Percentiles rank a stretch among this genome's conserved stretches.
Conservation (phyloP, 2,797 vertebrate genomes). For the Gallinago nigripennis region DNA sequence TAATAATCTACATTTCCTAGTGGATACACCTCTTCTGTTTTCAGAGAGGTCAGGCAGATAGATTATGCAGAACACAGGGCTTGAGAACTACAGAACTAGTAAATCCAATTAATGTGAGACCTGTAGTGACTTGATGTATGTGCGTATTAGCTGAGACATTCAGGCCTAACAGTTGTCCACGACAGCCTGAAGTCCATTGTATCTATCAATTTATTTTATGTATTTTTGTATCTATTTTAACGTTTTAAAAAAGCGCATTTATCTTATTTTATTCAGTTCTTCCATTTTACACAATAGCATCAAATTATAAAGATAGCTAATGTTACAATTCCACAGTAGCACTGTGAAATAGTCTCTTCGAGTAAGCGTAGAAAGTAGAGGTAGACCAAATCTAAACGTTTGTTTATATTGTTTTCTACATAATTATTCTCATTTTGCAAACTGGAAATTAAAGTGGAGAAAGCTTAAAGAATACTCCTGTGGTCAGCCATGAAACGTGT, state of each 20-base stretch:
- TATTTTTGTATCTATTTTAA: neutral
- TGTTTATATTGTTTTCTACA: neutral
- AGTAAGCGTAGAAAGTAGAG: neutral
- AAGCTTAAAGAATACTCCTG: neutral
- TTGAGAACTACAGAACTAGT: neutral
- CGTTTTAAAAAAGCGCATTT: neutral
- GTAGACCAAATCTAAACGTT: neutral
- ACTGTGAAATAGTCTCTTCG: neutral
- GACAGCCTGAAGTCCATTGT: neutral
- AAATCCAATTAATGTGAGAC: neutral
- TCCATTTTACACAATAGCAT: neutral
- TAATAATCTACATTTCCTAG: neutral
- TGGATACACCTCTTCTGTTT: neutral
- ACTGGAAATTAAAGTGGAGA: neutral
- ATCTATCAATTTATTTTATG: neutral
- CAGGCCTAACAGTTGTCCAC: neutral
- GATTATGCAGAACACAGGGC: neutral
- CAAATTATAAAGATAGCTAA: too few species aligned
- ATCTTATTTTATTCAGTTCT: neutral
- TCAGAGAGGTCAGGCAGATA: neutral
- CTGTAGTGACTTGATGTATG: fast-evolving
- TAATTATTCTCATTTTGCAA: neutral
- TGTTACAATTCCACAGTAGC: neutral
- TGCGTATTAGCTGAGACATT: neutral
- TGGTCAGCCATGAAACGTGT: neutral